A percentile compares a stretch with the other conserved stretches of the same genome.
These are phyloP conservation scores for Coregonus sp. DNA, from an alignment of 2,797 vertebrate genomes.

Conservation along the genomic window DNA sequence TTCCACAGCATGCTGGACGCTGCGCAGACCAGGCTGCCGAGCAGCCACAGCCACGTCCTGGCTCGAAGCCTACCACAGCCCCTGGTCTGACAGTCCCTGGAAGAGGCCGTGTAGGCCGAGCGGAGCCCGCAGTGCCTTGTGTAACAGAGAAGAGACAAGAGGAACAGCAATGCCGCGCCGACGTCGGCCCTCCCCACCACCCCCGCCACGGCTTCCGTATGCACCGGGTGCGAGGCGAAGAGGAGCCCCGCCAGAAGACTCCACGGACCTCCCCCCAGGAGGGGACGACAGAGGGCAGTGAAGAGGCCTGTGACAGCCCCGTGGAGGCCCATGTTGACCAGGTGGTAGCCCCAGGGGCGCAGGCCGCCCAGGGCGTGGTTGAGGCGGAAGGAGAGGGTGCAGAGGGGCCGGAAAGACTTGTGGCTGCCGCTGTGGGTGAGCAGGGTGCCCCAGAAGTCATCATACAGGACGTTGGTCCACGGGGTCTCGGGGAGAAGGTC, in stretches of 20 bases:
- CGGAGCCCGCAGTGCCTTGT: slow-evolving; percentile 83
- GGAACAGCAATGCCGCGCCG: slow-evolving; percentile 87
- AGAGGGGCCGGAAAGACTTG: slow-evolving; percentile 96
- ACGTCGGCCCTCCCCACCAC: slow-evolving; percentile 91
- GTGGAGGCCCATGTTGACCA: slow-evolving; percentile 89
- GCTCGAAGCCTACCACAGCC: background rate
- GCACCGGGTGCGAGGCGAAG: slow-evolving; percentile 88
- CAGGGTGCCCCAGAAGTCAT: slow-evolving; percentile 98
- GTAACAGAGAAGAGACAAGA: slow-evolving; percentile 89
- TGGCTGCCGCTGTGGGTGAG: slow-evolving; percentile 98
- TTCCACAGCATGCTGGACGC: slow-evolving; percentile 96
- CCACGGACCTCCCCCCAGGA: slow-evolving; percentile 89
- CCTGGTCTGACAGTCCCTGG: slow-evolving; percentile 17
- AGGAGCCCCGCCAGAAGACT: slow-evolving; percentile 87
- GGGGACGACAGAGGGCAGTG: slow-evolving; percentile 85
- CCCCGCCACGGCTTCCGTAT: slow-evolving; percentile 90
- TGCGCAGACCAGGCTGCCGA: slow-evolving; percentile 84
- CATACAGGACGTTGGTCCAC: slow-evolving; percentile 94
- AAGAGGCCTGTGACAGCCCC: slow-evolving; percentile 88
- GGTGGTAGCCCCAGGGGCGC: slow-evolving; percentile 95
- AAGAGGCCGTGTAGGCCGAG: background rate
- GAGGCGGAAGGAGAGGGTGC: slow-evolving; percentile 95
- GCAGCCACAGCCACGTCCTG: slow-evolving; percentile 86
- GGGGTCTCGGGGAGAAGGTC: slow-evolving; percentile 95
- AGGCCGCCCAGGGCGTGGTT: slow-evolving; percentile 89